phyloP scores from a whole-genome alignment of 2,797 vertebrate species.

The Salmo trutta region DNA sequence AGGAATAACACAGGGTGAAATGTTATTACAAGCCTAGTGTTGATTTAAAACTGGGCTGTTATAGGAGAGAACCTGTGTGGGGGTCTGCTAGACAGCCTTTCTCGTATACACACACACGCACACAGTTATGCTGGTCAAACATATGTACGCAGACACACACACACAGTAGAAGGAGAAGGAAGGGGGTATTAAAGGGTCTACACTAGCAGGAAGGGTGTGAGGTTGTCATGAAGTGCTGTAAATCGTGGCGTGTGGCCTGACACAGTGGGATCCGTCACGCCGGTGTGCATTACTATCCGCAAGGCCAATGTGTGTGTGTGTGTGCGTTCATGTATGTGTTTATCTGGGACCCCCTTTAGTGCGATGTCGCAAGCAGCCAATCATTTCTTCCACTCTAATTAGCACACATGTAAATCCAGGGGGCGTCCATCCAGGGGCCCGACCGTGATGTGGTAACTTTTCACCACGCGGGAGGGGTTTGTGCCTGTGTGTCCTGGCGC shows the following conservation, averaged over 20 bases:
- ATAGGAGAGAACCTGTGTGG: conserved; percentile 22
- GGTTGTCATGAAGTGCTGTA: conserved; percentile 49
- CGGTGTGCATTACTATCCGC: conserved; percentile 66
- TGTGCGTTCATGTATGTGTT: not conserved
- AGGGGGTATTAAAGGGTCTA: not conserved
- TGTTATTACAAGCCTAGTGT: conserved; percentile 62
- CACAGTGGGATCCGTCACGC: conserved; percentile 63
- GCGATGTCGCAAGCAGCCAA: conserved; percentile 84
- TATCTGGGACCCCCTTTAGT: not conserved
- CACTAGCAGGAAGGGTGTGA: conserved; percentile 52
- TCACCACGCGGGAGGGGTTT: conserved; percentile 20
- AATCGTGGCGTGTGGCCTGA: conserved; percentile 69
- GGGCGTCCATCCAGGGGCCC: conserved; percentile 68
- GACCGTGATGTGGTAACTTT: conserved; percentile 57
- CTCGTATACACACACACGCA: no score
- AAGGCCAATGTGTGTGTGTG: conserved; percentile 27
- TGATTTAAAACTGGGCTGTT: conserved; percentile 58
- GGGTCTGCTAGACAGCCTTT: not conserved
- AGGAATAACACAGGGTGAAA: conserved; percentile 62
- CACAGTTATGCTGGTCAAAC: conserved; percentile 44
- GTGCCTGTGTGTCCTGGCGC: conserved; percentile 16
- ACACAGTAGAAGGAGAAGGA: not conserved
- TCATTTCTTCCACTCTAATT: conserved; percentile 99
- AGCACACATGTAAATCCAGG: conserved; percentile 90
- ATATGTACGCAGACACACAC: conserved; percentile 8